Evolutionary conservation across 2,888 invertebrate species (phyloP), one percentile per base, ranked within the genome.

Genomic region (Eupithecia inturbata): DNA sequence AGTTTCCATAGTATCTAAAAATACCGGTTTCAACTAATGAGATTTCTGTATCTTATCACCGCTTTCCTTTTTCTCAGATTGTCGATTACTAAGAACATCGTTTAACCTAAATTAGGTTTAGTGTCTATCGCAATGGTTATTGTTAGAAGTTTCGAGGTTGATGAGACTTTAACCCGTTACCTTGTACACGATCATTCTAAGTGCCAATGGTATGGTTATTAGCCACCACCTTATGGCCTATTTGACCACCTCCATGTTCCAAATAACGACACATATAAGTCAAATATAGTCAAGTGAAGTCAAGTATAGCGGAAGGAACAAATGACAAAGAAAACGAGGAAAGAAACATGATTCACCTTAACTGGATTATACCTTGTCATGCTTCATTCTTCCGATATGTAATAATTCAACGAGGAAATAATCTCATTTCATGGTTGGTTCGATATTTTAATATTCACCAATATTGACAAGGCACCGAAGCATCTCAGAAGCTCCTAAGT

Each of bases 141-240:
- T 69, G 73, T 70, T 70, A 22, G 12, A 73, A 73, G 71, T 72
- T 73, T 28, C 67, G 26, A 73, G 67, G 45, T 60, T 70, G 60
- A 62, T 73, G 70, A 70, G 67, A 70, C 49, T 73, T 70, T 70
- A 70, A 73, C 70, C 74, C 64, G 64, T 71, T 70, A 67, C 26
- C 22, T 36, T 10, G 66, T 26, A 66, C 63, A 33, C 62, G 36
- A 72, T 68, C 26, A 63, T 53, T 68, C 41, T 69, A 60, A 73
- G 69, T 60, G 41, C 57, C 31, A 26, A 26, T 53, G 67, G 63
- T 64, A 72, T 72, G 64, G 57, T 73, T 73, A 73, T 66, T 66
- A 66, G 57, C 57, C 45, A 69, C 66, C 16, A 64, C 68, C 53
- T 66, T n/a, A 33, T 4, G 36, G 36, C n/a, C 5, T 33, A 4